Evolutionary conservation across 2,797 vertebrate species (phyloP).

Genomic region (Channa striata): DNA sequence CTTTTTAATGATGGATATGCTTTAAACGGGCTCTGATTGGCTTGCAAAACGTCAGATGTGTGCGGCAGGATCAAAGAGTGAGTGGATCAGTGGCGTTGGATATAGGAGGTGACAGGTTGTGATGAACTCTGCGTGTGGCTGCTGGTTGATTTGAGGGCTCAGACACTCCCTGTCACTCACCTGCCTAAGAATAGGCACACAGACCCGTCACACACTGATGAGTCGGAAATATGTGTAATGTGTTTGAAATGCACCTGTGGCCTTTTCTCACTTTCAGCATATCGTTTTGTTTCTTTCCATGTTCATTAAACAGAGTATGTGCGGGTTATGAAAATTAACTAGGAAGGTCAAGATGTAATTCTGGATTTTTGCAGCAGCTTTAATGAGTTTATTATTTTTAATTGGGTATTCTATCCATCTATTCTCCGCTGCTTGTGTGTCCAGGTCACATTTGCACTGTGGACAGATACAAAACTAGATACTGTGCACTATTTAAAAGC

Average conservation of each 20-base stretch:
- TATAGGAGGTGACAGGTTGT: constrained; percentile 66
- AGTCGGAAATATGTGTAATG: constrained; percentile 47
- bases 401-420: not conserved
- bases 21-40: constrained; percentile 46
- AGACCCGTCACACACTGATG: constrained; percentile 46
- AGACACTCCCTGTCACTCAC: constrained; percentile 64
- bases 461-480: not conserved
- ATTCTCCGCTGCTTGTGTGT: not conserved
- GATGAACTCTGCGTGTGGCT: constrained; percentile 65
- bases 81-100: constrained; percentile 55
- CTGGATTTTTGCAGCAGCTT: not conserved
- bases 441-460: not conserved
- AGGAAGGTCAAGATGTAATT: too few species aligned
- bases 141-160: constrained; percentile 62
- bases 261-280: constrained; percentile 35
- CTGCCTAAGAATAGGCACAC: constrained; percentile 64
- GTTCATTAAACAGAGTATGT: constrained; percentile 13
- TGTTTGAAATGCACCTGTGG: constrained; percentile 51
- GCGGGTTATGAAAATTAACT: not conserved
- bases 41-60: constrained; percentile 43
- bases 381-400: not conserved
- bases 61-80: constrained; percentile 58
- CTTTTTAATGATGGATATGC: constrained; percentile 10
- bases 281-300: constrained; percentile 35
- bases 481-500: not conserved